phyloP scores from a whole-genome alignment of 2,113 vertebrate species.

The Dolichotis patagonum region DNA sequence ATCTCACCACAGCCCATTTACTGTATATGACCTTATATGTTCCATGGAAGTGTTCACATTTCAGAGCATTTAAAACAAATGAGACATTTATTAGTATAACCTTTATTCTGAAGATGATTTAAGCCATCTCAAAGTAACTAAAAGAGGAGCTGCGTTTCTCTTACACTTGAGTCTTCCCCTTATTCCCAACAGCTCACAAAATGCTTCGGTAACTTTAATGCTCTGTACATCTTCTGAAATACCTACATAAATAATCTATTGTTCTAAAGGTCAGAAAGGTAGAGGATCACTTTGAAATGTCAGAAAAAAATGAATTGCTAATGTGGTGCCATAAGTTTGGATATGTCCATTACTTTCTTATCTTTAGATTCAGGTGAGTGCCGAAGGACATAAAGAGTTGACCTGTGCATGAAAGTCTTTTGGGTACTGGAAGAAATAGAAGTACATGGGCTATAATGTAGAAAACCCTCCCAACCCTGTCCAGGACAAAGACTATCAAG shows the following conservation, averaged over 20 bases:
- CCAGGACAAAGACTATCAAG: constrained; percentile 2
- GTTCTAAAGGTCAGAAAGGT: constrained; percentile 75
- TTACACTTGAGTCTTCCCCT: constrained; percentile 45
- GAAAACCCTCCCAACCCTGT: background rate
- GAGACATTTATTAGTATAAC: constrained; percentile 81
- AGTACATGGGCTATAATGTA: background rate
- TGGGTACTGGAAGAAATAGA: background rate
- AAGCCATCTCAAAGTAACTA: constrained; percentile 70
- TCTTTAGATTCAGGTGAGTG: background rate
- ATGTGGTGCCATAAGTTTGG: constrained; percentile 65
- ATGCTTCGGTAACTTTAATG: constrained; percentile 73
- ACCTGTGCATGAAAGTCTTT: constrained; percentile 3
- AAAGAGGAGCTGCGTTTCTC: constrained; percentile 62
- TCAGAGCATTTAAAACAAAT: constrained; percentile 80
- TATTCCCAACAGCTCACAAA: constrained; percentile 67
- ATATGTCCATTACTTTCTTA: constrained; percentile 60
- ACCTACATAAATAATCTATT: constrained; percentile 71
- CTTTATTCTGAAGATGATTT: constrained; percentile 78
- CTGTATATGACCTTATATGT: constrained; percentile 64
- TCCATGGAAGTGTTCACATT: constrained; percentile 72
- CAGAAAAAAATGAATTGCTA: constrained; percentile 66
- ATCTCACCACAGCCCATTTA: constrained; percentile 66
- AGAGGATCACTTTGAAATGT: constrained; percentile 70
- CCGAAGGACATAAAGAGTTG: background rate
- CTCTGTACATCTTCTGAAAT: constrained; percentile 64